Base-by-base conservation (phyloP, 2,888 invertebrate genomes). In the Meloe dianella region DNA sequence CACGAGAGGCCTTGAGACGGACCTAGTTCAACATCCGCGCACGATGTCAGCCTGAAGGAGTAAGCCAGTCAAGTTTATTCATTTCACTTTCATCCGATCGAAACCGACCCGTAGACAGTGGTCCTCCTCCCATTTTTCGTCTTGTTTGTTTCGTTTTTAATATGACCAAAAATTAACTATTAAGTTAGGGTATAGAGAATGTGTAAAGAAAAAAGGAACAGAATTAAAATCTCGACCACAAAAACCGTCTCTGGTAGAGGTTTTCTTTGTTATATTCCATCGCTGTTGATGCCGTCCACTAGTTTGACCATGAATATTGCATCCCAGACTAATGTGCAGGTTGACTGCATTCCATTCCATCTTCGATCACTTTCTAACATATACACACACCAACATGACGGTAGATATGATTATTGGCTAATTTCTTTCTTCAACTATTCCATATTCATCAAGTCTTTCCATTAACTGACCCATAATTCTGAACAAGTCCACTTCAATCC, bases 21-120 rank as follows among this genome's bases (percentile, higher is more conserved):
- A 83, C 84, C 83, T 84, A 83, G 83, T 84, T 84, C 84, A 84
- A 84, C 82, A 84, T 84, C 84, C 84, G 83, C 79, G 71, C 67
- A 71, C 67, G 67, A 68, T 69, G 72, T 73, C 71, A 66, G 69
- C 68, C 69, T 63, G 73, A 71, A 71, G 73, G 70, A 71, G 73
- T 71, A 66, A 69, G 71, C 74, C 72, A 73, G 66, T 76, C 75
- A 77, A 79, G 80, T 82, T 81, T 79, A 81, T 81, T 82, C 80
- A 80, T 82, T 82, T 82, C 82, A 81, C 82, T 82, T 82, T 82
- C 82, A 78, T 81, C 80, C 77, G 79, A 79, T 77, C 73, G 74
- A 72, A 72, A 68, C 68, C 69, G 70, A 73, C 70, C 66, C 57
- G 51, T 61, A 62, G 47, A 38, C 41, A 20, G 56, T 47, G 20